phyloP scores from a whole-genome alignment of 2,113 vertebrate species.

The Pachypanchax playfairii region DNA sequence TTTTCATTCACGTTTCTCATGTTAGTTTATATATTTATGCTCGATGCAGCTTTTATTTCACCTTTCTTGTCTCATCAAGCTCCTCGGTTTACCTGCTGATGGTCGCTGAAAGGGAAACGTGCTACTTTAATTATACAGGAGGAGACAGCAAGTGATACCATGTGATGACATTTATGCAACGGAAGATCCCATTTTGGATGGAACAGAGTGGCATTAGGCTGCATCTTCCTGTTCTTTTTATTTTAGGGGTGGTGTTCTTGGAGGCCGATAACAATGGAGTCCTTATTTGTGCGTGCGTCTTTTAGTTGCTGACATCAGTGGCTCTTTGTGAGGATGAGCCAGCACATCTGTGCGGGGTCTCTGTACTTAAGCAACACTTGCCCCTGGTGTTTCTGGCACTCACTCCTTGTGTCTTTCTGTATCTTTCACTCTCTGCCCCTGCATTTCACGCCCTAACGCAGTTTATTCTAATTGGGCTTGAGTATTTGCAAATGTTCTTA shows the following conservation, averaged over 20 bases:
- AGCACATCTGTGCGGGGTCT: constrained; percentile 72
- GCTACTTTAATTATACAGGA: constrained; percentile 57
- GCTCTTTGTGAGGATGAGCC: constrained; percentile 68
- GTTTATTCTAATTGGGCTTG: constrained; percentile 63
- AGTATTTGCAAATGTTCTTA: constrained; percentile 66
- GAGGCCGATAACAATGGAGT: constrained; percentile 59
- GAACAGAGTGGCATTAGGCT: constrained; percentile 49
- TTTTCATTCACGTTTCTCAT: too few species aligned
- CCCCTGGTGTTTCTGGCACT: constrained; percentile 70
- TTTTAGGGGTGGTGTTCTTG: constrained; percentile 11
- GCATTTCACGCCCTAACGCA: constrained; percentile 46
- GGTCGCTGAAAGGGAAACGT: constrained; percentile 35
- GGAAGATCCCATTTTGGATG: constrained; percentile 49
- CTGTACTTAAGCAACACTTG: constrained; percentile 50
- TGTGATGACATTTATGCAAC: constrained; percentile 56
- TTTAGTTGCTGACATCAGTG: constrained; percentile 67
- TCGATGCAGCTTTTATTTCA: constrained; percentile 27
- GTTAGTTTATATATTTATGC: constrained; percentile 5
- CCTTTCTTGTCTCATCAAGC: constrained; percentile 33
- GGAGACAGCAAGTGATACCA: constrained; percentile 48
- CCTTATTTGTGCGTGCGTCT: constrained; percentile 53
- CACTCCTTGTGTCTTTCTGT: constrained; percentile 22
- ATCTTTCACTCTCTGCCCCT: constrained; percentile 28
- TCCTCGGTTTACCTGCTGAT: constrained; percentile 41
- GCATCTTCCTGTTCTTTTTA: constrained; percentile 11